Base-by-base conservation (phyloP, 2,888 invertebrate species). In the Chrysolina haemoptera region DNA sequence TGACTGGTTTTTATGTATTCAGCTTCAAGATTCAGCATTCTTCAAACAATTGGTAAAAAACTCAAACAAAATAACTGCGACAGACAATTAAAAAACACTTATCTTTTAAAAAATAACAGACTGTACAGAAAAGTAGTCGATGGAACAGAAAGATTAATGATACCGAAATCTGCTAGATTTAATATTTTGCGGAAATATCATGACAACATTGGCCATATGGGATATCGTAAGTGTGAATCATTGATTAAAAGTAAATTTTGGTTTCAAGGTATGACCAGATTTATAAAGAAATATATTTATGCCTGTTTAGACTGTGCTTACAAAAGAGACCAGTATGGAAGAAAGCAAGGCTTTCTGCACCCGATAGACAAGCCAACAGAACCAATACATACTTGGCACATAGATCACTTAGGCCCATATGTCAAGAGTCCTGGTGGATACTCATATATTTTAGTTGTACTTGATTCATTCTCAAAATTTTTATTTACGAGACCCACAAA, bases 361-460 rank as follows among this genome's bases (percentile, higher is more conserved):
- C 76, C 78, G 12, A 75, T 78, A 22, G 11, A 20, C 27, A 77
- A 78, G 70, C 69, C 75, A 46, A 22, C 9, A 12, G 53, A 69
- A 22, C 77, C 77, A 14, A 18, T 77, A 12, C 62, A 74, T 27
- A 79, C 79, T 6, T 74, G 75, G 71, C 79, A 79, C 70, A 75
- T 79, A 22, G 79, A 76, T 46, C 74, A 78, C 64, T 64, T 77
- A 9, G 78, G 77, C 0, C 77, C 75, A 35, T 77, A 68, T 50
- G 12, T 16, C 14, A 75, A 70, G 66, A 77, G 70, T 27, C 27
- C 27, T 27, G 27, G 27, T 27, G 27, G 27, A 27, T 27, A 27
- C 27, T 27, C 27, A 27, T 27, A 27, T 27, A 27, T 27, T 5
- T 27, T 27, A 27, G 27, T 27, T 27, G 27, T 27, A 27, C 2